Base-by-base conservation (phyloP, 2,888 invertebrate species). In the Gibbula magus region DNA sequence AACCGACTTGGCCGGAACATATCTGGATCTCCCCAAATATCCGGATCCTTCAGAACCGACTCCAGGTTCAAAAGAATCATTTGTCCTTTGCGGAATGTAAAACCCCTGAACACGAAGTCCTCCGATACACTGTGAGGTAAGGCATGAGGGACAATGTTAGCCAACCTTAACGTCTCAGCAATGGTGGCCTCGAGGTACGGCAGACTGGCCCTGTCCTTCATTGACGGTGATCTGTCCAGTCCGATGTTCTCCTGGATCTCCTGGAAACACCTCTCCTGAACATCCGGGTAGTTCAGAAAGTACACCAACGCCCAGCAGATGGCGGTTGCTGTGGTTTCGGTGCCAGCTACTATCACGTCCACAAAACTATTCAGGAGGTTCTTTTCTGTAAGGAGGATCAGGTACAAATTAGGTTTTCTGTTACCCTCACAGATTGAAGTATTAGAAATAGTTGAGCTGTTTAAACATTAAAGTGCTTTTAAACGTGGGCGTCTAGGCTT, bases 251-350 rank as follows among this genome's bases (percentile, higher is more conserved):
- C 83, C 53, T 84, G 80, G 10, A 87, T 83, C 45, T 86, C 84
- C 32, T 45, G 52, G 20, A 81, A 79, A 39, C 82, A 75, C 32
- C 79, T 84, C 18, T 75, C 51, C 35, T 85, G 85, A 2, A 84
- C 95, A 18, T 96, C 94, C 54, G 95, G 96, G 90, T 97, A 95
- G 67, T 95, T 94, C 10, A 96, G 96, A 90, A 97, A 94, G 88
- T 96, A 94, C 83, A 96, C 96, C 3, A 97, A 94, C 81, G 96
- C 95, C 94, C 97, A 97, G 90, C 96, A 96, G 83, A 97, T 96
- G 0, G 96, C 97, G n/a, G 97, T 96, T n/a, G 96, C 95, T 0
- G 96, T 96, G 1, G 96, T 96, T 88, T 96, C 96, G 90, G 86
- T 85, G 16, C 88, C 89, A n/a, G 89, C 88, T 10, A 83, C 75